Percentiles rank a stretch among this genome's conserved stretches.
phyloP scores from a whole-genome alignment of 2,797 vertebrate species.

The Capromys pilorides region DNA sequence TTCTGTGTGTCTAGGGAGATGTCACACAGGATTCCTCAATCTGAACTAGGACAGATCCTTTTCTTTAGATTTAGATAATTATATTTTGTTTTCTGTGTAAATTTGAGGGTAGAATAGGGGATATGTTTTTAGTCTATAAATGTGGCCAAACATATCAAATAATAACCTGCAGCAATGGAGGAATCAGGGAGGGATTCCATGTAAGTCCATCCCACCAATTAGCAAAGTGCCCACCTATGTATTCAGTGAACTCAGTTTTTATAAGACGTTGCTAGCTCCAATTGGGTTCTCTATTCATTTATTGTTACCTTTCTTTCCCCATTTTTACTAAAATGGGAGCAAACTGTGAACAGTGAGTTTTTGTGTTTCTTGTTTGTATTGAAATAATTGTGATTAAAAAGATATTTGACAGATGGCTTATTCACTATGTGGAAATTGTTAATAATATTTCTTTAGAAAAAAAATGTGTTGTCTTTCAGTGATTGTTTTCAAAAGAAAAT shows the following conservation, averaged over 20 bases:
- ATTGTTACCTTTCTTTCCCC: neutral
- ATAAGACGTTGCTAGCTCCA: neutral
- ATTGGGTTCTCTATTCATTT: neutral
- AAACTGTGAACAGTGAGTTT: neutral
- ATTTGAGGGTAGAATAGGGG: neutral
- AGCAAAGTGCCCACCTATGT: neutral
- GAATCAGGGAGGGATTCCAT: neutral
- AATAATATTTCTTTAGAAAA: neutral
- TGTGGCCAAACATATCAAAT: neutral
- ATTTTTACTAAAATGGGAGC: neutral
- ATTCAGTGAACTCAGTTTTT: neutral
- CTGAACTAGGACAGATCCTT: neutral
- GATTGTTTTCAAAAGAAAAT: neutral
- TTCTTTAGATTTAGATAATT: neutral
- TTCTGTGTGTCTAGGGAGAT: neutral
- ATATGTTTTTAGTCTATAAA: neutral
- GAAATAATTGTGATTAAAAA: neutral
- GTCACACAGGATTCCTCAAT: neutral
- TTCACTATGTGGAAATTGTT: neutral
- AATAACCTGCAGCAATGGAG: neutral
- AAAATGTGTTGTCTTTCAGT: neutral
- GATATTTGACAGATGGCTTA: neutral
- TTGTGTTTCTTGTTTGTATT: neutral
- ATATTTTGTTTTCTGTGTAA: neutral
- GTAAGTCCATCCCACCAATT: neutral